These are phyloP conservation scores for Wasmannia auropunctata DNA, from an alignment of 1,140 invertebrate genomes.

Conservation along the genomic window DNA sequence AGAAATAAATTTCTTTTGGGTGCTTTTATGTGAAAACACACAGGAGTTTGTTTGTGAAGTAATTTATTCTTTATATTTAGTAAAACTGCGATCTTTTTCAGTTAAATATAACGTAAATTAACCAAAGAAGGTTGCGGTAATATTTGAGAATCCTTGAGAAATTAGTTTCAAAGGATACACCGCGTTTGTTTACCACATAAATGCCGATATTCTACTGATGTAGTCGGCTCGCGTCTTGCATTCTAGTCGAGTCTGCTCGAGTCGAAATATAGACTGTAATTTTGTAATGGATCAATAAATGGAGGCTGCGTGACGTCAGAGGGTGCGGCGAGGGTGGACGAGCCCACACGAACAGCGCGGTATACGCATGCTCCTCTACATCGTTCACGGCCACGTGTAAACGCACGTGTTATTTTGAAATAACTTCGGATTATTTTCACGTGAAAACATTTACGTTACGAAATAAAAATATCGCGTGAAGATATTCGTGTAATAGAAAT, in stretches of 20 bases:
- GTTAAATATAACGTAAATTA: neutral
- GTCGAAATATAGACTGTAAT: slow-evolving; percentile 75
- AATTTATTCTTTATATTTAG: neutral
- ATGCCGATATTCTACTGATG: neutral
- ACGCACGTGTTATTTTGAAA: slow-evolving; percentile 56
- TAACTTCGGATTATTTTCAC: neutral
- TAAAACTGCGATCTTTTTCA: neutral
- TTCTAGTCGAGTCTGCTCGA: slow-evolving; percentile 28
- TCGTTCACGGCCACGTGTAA: slow-evolving; percentile 69
- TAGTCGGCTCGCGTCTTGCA: slow-evolving; percentile 26
- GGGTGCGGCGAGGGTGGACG: slow-evolving; percentile 76
- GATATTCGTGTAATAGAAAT: neutral
- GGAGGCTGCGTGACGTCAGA: slow-evolving; percentile 80
- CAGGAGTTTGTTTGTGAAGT: neutral
- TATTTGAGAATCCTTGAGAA: neutral
- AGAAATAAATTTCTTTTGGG: neutral
- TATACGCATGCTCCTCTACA: slow-evolving; percentile 46
- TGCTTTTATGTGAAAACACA: neutral
- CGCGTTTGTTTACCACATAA: neutral
- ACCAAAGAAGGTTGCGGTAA: neutral
- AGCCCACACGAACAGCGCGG: slow-evolving; percentile 55
- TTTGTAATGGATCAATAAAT: slow-evolving; percentile 81
- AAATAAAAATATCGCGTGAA: neutral
- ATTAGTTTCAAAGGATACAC: neutral
- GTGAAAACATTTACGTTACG: neutral